Base-by-base conservation (phyloP, 2,797 vertebrate species). In the Echeneis naucrates region DNA sequence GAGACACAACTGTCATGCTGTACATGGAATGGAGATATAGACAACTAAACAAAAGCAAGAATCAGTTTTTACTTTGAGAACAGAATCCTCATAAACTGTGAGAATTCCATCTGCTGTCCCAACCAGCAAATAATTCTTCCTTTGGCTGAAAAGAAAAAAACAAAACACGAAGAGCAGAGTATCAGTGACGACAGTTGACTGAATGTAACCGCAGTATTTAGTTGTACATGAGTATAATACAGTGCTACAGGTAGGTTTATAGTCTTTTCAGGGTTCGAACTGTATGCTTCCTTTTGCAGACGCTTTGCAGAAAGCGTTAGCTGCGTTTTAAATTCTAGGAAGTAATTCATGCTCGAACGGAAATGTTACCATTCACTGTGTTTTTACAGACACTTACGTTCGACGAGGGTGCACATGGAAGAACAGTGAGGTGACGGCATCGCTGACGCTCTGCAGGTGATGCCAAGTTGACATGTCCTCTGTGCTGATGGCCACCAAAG, bases 31-130 rank as follows among this genome's bases (percentile, higher is more conserved):
- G n/a, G n/a, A n/a, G n/a, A 37, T 12, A 47, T 54, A 27, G 27
- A 30, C 4, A 4, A 4, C 2, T 24, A 16, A 16, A 56, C 3
- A 17, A 30, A 19, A 21, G 17, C n/a, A n/a, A n/a, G n/a, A n/a
- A n/a, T 30, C 33, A 1, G 60, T 30, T 63, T 40, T 77, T 66
- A 99, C 98, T 96, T 96, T 95, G 55, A 99, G 92, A 35, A 90
- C 91, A 63, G 93, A 95, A 84, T 97, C 97, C 87, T 99, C 96
- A 91, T 96, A 99, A 88, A 99, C 84, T 1, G 94, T 94, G 69
- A 99, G 89, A 21, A 73, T 88, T 38, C 98, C 98, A 86, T 98
- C 92, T 35, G 98, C 98, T 9, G 97, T 96, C 58, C 98, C 98
- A 42, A 95, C 97, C 89, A 99, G 87, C 85, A 99, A 88, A 84